phyloP scores from a whole-genome alignment of 1,140 invertebrate genomes.

The Drosophila burlai region DNA sequence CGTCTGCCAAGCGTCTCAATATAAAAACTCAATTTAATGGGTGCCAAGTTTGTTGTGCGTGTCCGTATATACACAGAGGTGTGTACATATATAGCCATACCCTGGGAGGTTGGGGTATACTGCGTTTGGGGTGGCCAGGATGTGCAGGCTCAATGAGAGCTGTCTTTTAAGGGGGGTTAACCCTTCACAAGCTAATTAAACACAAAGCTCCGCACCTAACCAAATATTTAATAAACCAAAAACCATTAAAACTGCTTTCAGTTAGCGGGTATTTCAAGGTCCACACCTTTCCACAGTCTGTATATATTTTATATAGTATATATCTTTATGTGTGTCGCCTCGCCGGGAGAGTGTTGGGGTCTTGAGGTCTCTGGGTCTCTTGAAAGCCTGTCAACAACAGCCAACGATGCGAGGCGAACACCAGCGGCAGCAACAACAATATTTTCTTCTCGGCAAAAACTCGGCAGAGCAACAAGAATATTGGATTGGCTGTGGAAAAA shows the following conservation, averaged over 20 bases:
- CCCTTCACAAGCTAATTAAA: no score
- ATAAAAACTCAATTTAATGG: slow-evolving; percentile 78
- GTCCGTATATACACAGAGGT: neutral
- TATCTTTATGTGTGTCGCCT: slow-evolving; percentile 6
- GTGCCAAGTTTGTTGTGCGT: slow-evolving; percentile 50
- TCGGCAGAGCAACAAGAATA: slow-evolving; percentile 16
- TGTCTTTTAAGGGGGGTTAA: no score
- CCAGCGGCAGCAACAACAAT: slow-evolving; percentile 12
- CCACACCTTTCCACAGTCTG: no score
- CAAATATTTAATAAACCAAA: no score
- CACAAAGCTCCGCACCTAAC: accelerated
- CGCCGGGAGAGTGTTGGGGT: slow-evolving; percentile 18
- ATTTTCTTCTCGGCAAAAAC: neutral
- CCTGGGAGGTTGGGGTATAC: neutral
- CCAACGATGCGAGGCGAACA: slow-evolving; percentile 38
- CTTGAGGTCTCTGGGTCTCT: slow-evolving; percentile 29
- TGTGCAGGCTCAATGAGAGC: neutral
- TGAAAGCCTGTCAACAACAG: slow-evolving; percentile 70
- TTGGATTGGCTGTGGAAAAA: slow-evolving; percentile 25
- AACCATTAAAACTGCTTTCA: no score
- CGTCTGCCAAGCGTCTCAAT: slow-evolving; percentile 61
- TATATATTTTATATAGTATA: neutral
- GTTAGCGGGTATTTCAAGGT: neutral
- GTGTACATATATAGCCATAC: neutral
- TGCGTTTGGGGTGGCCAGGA: neutral